Evolutionary conservation across 2,797 vertebrate species (phyloP).

Genomic region (Enteromius trimaculatus): DNA sequence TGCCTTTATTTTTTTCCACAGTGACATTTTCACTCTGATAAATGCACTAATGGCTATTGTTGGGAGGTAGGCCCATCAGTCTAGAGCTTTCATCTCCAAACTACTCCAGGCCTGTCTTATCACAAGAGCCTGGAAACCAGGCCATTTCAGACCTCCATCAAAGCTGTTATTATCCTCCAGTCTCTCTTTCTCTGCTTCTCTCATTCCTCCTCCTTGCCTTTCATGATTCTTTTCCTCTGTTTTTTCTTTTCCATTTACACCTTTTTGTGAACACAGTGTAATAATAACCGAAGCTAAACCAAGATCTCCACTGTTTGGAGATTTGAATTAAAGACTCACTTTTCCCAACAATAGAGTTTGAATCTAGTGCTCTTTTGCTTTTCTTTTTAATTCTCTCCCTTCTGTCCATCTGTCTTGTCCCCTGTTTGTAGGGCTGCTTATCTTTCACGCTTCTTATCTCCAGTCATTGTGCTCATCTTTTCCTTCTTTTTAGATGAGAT

Average conservation of each 20-base stretch:
- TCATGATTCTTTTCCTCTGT: constrained; percentile 37
- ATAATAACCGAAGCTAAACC: constrained; percentile 31
- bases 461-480: constrained; percentile 4
- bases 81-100: constrained; percentile 67
- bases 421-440: constrained; percentile 7
- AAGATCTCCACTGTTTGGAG: constrained; percentile 31
- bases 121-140: constrained; percentile 51
- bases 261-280: constrained; percentile 37
- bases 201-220: constrained; percentile 31
- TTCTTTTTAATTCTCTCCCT: constrained; percentile 17
- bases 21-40: constrained; percentile 51
- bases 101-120: constrained; percentile 58
- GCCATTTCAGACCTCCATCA: constrained; percentile 64
- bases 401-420: constrained; percentile 1
- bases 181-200: constrained; percentile 37
- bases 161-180: constrained; percentile 59
- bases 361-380: constrained; percentile 1
- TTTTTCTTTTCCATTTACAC: constrained; percentile 43
- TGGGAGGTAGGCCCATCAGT: constrained; percentile 57
- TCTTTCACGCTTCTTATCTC: constrained; percentile 41
- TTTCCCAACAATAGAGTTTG: constrained; percentile 32
- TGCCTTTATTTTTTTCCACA: constrained; percentile 37
- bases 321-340: constrained; percentile 42
- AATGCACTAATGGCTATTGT: constrained; percentile 60
- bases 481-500: constrained; percentile 71